phyloP scores from a whole-genome alignment of 1,140 invertebrate species.

The Neelides sp. region DNA sequence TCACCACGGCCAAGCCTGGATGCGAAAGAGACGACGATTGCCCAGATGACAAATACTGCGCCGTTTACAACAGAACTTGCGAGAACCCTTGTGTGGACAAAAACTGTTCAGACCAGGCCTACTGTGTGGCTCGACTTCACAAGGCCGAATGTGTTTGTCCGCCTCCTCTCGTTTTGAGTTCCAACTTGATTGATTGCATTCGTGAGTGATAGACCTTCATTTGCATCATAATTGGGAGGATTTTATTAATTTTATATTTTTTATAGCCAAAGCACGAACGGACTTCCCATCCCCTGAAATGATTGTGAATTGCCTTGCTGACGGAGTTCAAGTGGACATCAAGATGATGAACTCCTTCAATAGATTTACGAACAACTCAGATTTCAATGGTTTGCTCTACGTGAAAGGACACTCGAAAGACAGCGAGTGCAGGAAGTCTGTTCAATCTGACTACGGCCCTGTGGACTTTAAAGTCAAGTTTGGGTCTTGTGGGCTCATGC shows the following conservation, averaged over 20 bases:
- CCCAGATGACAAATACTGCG: constrained; percentile 59
- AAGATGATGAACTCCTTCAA: constrained; percentile 41
- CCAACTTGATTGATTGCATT: neutral
- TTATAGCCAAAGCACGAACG: constrained; percentile 43
- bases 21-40: constrained; percentile 64
- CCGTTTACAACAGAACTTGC: constrained; percentile 51
- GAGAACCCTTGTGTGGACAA: constrained; percentile 57
- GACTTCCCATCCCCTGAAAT: constrained; percentile 69
- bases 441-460: constrained; percentile 55
- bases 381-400: constrained; percentile 81
- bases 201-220: neutral
- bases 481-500: constrained; percentile 77
- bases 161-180: constrained; percentile 47
- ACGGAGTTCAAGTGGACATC: constrained; percentile 78
- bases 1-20: constrained; percentile 40
- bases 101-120: constrained; percentile 59
- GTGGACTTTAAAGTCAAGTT: constrained; percentile 84
- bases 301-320: constrained; percentile 74
- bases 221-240: constrained; percentile 39
- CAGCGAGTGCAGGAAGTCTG: constrained; percentile 66
- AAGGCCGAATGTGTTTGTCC: constrained; percentile 62
- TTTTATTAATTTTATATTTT: constrained; percentile 55
- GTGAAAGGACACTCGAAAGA: constrained; percentile 90
- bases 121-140: constrained; percentile 66
- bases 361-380: constrained; percentile 43